Percentiles rank a stretch among this genome's conserved stretches.
These are phyloP conservation scores for Falco concolor DNA, from an alignment of 2,797 vertebrate species.

Conservation along the genomic window DNA sequence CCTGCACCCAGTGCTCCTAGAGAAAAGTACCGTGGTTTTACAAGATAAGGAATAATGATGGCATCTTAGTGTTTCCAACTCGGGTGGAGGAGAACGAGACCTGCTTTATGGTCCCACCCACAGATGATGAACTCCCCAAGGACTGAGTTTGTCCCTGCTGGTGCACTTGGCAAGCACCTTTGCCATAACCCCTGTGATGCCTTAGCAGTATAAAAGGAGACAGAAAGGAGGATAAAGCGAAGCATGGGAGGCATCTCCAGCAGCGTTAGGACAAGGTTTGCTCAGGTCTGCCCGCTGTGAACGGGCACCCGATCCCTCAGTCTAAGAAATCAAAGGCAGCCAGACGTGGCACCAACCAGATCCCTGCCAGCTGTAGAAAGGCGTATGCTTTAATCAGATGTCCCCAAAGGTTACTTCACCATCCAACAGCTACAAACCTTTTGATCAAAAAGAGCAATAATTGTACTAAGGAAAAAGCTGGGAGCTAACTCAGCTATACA, in stretches of 20 bases:
- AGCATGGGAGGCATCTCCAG: neutral
- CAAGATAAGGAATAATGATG: neutral
- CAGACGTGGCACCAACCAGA: neutral
- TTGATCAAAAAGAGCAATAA: neutral
- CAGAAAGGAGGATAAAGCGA: neutral
- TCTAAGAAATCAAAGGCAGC: conserved; percentile 36
- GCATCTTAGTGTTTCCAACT: neutral
- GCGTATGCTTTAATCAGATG: neutral
- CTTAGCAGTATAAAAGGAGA: neutral
- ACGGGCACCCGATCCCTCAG: neutral
- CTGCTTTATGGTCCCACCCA: neutral
- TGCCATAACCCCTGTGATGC: fast-evolving
- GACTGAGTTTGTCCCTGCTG: neutral
- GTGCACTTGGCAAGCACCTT: neutral
- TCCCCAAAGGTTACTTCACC: neutral
- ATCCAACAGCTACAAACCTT: neutral
- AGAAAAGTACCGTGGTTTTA: neutral
- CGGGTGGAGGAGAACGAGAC: neutral
- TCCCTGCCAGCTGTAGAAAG: neutral
- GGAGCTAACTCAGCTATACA: neutral
- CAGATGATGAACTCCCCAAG: neutral
- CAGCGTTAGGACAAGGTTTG: neutral
- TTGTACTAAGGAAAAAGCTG: neutral
- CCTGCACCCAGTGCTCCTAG: neutral
- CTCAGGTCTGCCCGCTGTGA: neutral